These are phyloP conservation scores for Pegoplata infirma DNA, from an alignment of 2,888 invertebrate genomes.

Conservation along the genomic window DNA sequence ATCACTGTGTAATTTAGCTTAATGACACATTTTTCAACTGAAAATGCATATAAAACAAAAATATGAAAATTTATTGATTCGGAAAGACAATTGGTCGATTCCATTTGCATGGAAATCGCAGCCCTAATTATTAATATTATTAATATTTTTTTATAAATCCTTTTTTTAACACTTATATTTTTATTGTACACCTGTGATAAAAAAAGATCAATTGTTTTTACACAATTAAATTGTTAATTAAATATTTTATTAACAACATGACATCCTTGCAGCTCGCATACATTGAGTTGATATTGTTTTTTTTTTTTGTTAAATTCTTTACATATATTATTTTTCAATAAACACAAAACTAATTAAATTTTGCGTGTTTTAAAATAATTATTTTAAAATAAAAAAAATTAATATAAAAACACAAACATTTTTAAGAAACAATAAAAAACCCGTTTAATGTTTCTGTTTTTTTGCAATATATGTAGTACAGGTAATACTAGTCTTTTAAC, in stretches of 20 bases:
- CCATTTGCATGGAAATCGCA: too few relatives aligned
- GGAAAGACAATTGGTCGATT: too few relatives aligned
- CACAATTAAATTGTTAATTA: slow-evolving; percentile 38
- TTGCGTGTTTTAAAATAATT: slow-evolving; percentile 42
- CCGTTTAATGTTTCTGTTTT: too few relatives aligned
- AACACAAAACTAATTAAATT: slow-evolving; percentile 34
- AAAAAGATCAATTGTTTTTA: slow-evolving; percentile 13
- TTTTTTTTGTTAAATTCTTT: not conserved
- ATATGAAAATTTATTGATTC: too few relatives aligned
- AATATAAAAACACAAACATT: not conserved
- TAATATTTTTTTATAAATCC: too few relatives aligned
- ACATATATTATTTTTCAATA: not conserved
- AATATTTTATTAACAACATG: slow-evolving; percentile 43
- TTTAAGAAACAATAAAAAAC: not conserved
- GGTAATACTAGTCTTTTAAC: too few relatives aligned
- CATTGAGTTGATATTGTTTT: not conserved
- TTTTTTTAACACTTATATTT: not conserved
- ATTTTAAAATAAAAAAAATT: not conserved
- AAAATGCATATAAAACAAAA: too few relatives aligned
- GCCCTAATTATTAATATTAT: too few relatives aligned
- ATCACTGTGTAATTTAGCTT: too few relatives aligned
- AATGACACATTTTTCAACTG: too few relatives aligned
- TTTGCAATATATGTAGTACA: too few relatives aligned
- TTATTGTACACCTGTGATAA: not conserved
- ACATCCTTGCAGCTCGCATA: slow-evolving; percentile 31